A percentile compares a stretch with the other conserved stretches of the same genome.
phyloP scores from a whole-genome alignment of 2,113 vertebrate genomes.

The Mastomys coucha region DNA sequence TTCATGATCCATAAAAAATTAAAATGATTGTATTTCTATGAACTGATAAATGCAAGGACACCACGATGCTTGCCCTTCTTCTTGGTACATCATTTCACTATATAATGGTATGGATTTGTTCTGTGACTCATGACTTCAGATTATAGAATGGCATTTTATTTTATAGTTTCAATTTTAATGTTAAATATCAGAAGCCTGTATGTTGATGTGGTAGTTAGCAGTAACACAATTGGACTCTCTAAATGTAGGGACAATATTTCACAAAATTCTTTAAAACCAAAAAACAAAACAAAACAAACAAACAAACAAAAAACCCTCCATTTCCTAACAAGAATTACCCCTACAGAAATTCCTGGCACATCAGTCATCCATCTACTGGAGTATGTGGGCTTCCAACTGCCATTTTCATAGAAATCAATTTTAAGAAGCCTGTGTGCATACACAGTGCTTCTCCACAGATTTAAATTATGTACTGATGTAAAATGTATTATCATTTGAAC shows the following conservation, averaged over 20 bases:
- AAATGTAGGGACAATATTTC: background rate
- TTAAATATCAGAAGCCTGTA: background rate
- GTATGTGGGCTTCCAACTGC: rapidly evolving
- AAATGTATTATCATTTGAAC: background rate
- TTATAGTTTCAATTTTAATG: background rate
- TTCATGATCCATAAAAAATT: conserved; percentile 40
- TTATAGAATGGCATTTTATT: background rate
- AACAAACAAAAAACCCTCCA: background rate
- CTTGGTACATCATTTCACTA: background rate
- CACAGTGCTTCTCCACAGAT: background rate
- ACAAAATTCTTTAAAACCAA: background rate
- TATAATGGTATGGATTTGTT: background rate
- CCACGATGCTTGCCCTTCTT: background rate
- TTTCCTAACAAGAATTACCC: background rate
- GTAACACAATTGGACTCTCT: background rate
- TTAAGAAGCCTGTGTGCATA: background rate
- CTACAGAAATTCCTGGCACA: background rate
- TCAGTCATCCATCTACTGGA: background rate
- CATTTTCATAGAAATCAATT: background rate
- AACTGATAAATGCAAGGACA: background rate
- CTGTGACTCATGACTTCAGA: background rate
- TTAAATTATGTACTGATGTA: background rate
- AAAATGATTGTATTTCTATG: background rate
- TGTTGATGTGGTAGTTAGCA: background rate
- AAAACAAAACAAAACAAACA: background rate